Evolutionary conservation across 2,888 invertebrate species (phyloP).

Genomic region (Erynnis tages): DNA sequence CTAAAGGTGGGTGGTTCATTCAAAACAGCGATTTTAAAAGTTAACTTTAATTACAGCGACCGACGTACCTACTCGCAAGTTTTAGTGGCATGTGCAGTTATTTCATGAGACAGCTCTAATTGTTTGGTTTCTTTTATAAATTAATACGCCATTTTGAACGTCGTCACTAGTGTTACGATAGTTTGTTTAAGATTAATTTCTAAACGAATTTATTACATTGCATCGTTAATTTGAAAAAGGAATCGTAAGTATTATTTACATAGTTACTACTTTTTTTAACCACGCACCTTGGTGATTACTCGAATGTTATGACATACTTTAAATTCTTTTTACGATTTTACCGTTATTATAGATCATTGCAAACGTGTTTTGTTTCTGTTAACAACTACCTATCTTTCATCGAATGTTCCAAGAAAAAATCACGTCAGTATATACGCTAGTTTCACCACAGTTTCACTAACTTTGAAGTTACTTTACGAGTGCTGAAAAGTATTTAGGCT

Average conservation of each 20-base stretch:
- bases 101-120: slow-evolving; percentile 65
- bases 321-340: slow-evolving; percentile 14
- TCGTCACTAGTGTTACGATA: not conserved
- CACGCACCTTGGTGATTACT: not conserved
- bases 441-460: no score
- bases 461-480: no score
- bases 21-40: slow-evolving; percentile 54
- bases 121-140: slow-evolving; percentile 61
- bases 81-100: slow-evolving; percentile 73
- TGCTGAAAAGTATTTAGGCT: no score
- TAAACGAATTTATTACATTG: not conserved
- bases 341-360: slow-evolving; percentile 19
- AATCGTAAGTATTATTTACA: slow-evolving; percentile 13
- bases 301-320: slow-evolving; percentile 20
- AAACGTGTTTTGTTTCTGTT: slow-evolving; percentile 11
- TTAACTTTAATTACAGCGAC: slow-evolving; percentile 60
- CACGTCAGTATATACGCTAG: not conserved
- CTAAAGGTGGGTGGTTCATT: slow-evolving; percentile 64
- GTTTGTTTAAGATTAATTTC: not conserved
- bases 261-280: not conserved
- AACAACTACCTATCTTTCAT: not conserved
- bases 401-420: not conserved
- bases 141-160: slow-evolving; percentile 67
- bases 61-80: slow-evolving; percentile 55
- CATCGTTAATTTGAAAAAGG: not conserved